Base-by-base conservation (phyloP, 2,113 vertebrate species). In the Sapajus apella region DNA sequence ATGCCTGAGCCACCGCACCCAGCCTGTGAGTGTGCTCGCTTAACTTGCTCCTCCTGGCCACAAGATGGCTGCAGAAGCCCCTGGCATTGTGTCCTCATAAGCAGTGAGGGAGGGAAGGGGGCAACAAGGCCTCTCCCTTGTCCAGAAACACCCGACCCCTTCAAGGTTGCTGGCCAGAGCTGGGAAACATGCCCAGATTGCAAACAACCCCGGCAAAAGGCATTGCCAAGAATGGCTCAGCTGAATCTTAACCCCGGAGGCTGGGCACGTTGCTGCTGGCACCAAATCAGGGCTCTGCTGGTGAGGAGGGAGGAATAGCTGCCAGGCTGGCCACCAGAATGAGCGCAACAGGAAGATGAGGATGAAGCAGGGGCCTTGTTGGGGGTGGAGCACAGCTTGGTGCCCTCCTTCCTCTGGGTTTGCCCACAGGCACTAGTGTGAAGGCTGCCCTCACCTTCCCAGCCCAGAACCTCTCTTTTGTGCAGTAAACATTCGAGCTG, bases 1-100 rank as follows among this genome's bases (percentile, higher is more conserved):
- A 64, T 12, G 27, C 12, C 1, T 64, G 27, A 64, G 61, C 27
- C 61, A 32, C 61, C 2, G 12, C 27, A 2, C 61, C 27, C 61
- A 64, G 27, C 27, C 61, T 64, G 61, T 64, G 61, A 64, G 27
- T 32, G 61, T 64, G 61, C 61, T 45, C 40, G 35, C 61, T 84
- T 77, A 82, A 87, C 68, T 93, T 97, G 82, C 89, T 94, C 89
- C 89, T 96, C 82, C 2, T 64, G 87, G 96, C 96, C 96, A 97
- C 96, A 96, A 98, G 95, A 95, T 96, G 97, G 96, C 97, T 97
- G 90, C 94, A 97, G 94, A 66, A 94, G 90, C 88, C 86, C 96
- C 96, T 91, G 95, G 91, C 95, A 95, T 87, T 2, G 1, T 35
- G 55, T 96, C 83, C 90, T 50, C 32, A 32, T 18, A 73, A 96